Percentiles rank a stretch among this genome's conserved stretches.
Evolutionary conservation across 2,888 invertebrate genomes (phyloP).

Genomic region (Abrostola tripartita): DNA sequence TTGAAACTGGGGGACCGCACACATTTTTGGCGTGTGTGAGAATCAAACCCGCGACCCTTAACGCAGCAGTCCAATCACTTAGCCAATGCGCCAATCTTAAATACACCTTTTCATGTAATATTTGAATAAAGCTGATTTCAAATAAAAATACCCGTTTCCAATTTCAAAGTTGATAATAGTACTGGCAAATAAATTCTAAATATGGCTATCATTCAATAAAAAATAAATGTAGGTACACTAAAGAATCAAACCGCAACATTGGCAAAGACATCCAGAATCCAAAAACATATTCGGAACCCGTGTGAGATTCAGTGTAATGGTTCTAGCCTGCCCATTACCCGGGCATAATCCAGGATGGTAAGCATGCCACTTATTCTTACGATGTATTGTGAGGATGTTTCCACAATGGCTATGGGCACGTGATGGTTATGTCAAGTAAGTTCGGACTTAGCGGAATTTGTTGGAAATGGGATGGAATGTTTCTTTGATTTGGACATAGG

Average conservation of each 20-base stretch:
- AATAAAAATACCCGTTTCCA: too few relatives aligned
- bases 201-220: too few relatives aligned
- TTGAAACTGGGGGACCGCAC: too few relatives aligned
- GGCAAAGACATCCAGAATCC: constrained; percentile 6
- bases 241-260: neutral
- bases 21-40: too few relatives aligned
- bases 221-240: too few relatives aligned
- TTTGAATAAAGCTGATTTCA: too few relatives aligned
- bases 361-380: constrained; percentile 64
- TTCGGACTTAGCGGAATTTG: constrained; percentile 53
- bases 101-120: too few relatives aligned
- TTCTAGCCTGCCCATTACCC: constrained; percentile 55
- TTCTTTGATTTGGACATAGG: constrained; percentile 20
- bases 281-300: constrained; percentile 33
- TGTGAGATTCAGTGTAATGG: constrained; percentile 55
- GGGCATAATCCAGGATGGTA: constrained; percentile 62
- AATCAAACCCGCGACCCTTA: too few relatives aligned
- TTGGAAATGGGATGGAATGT: constrained; percentile 5
- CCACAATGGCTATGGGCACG: constrained; percentile 53
- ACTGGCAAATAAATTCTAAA: too few relatives aligned
- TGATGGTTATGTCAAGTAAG: constrained; percentile 49
- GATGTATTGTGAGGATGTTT: constrained; percentile 57
- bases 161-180: too few relatives aligned
- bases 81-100: too few relatives aligned
- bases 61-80: too few relatives aligned